Evolutionary conservation across 2,888 invertebrate genomes (phyloP).

Genomic region (Anodontia alba): DNA sequence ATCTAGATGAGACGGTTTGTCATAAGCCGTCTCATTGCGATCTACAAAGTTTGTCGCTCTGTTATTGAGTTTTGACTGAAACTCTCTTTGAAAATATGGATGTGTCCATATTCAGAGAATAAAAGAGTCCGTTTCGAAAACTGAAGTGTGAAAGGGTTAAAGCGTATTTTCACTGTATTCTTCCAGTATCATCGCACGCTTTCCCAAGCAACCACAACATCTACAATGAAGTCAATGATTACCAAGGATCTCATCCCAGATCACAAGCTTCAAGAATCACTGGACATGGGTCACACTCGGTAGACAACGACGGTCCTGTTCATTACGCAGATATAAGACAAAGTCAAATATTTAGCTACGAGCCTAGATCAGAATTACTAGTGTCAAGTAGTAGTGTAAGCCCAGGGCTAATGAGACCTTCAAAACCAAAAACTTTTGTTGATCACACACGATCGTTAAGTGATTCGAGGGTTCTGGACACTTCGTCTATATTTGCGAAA

Average conservation of each 20-base stretch:
- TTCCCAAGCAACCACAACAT: not conserved
- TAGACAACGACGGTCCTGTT: not conserved
- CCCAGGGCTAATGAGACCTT: not conserved
- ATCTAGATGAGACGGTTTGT: too few species aligned
- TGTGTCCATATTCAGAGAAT: too few species aligned
- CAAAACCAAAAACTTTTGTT: not conserved
- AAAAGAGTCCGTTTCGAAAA: too few species aligned
- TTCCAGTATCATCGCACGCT: not conserved
- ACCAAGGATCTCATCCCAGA: not conserved
- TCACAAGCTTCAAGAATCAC: not conserved
- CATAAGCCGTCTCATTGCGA: too few species aligned
- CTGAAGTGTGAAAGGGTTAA: too few species aligned
- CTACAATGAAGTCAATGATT: constrained; percentile 6
- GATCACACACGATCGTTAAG: not conserved
- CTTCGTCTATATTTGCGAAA: not conserved
- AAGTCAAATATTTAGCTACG: not conserved
- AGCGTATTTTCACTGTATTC: too few species aligned
- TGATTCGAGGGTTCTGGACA: not conserved
- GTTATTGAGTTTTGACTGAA: too few species aligned
- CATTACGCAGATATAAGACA: not conserved
- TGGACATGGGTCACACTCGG: not conserved
- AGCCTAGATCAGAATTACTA: not conserved
- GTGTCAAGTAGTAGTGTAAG: not conserved
- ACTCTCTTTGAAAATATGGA: too few species aligned
- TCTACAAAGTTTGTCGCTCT: too few species aligned